A percentile compares a stretch with the other conserved stretches of the same genome.
Conservation (phyloP, 2,113 vertebrate species). For the Tetrax tetrax region DNA sequence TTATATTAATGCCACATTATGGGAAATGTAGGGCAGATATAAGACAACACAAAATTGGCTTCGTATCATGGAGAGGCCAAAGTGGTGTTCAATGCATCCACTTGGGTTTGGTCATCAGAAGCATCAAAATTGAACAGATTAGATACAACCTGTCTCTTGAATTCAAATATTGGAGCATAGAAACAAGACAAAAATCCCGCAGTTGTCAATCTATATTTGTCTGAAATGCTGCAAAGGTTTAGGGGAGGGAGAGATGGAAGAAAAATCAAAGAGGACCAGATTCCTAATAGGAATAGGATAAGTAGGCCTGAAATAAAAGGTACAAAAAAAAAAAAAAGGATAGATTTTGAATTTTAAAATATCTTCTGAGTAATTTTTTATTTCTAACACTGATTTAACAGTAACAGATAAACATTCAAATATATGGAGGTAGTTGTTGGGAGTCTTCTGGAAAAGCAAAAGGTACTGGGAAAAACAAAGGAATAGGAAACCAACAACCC, state of each 20-base stretch:
- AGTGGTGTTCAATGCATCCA: not conserved
- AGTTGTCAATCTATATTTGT: not conserved
- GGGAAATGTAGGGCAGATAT: not conserved
- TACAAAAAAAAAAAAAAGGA: not conserved
- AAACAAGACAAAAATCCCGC: not conserved
- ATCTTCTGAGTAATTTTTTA: constrained; percentile 29
- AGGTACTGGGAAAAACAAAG: not conserved
- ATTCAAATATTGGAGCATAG: not conserved
- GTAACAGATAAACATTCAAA: constrained; percentile 2
- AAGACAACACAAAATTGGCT: not conserved
- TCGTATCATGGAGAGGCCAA: not conserved
- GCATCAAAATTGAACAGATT: not conserved
- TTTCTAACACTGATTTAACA: constrained; percentile 10
- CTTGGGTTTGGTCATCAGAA: not conserved
- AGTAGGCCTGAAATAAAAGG: not conserved
- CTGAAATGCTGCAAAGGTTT: not conserved
- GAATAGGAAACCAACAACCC: not conserved
- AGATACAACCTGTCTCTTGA: not conserved
- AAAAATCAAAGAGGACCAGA: not conserved
- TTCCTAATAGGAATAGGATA: not conserved
- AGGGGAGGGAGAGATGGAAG: not conserved
- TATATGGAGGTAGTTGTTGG: not conserved
- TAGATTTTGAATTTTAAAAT: not conserved
- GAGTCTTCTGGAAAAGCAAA: constrained; percentile 16
- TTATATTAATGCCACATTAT: not conserved